These are phyloP conservation scores for Eudasyphora cyanicolor DNA, from an alignment of 2,888 invertebrate genomes.

Conservation along the genomic window DNA sequence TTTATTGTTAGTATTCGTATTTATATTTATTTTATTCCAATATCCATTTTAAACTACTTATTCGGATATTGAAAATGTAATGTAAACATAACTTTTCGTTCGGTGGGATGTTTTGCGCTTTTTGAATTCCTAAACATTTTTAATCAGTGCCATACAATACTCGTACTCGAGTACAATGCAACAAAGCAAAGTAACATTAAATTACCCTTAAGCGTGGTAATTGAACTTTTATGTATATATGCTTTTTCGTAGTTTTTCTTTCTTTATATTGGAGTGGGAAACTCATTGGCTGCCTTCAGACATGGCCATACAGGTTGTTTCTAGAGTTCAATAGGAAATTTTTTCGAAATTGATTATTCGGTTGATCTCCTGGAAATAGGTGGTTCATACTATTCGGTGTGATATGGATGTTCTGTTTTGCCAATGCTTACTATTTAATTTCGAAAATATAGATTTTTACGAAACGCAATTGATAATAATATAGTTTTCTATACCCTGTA, in stretches of 20 bases:
- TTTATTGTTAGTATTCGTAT: conserved; percentile 42
- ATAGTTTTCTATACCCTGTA: no score
- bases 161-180: no score
- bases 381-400: no score
- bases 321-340: background rate
- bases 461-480: no score
- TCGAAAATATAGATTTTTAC: no score
- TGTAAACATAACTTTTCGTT: conserved; percentile 1
- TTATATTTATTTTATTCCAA: conserved; percentile 58
- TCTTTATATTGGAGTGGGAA: background rate
- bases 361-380: no score
- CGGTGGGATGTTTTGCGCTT: conserved; percentile 20
- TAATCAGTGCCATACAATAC: background rate
- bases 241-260: background rate
- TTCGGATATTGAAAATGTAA: conserved; percentile 18
- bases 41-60: conserved; percentile 54
- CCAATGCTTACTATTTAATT: no score
- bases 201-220: conserved; percentile 39
- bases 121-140: conserved; percentile 31
- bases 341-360: background rate
- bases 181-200: conserved; percentile 21
- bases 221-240: conserved; percentile 52
- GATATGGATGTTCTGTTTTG: no score
- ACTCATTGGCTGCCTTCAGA: background rate
- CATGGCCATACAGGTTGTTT: conserved; percentile 45